Evolutionary conservation across 2,888 invertebrate species (phyloP).

Genomic region (Orthosia incerta): DNA sequence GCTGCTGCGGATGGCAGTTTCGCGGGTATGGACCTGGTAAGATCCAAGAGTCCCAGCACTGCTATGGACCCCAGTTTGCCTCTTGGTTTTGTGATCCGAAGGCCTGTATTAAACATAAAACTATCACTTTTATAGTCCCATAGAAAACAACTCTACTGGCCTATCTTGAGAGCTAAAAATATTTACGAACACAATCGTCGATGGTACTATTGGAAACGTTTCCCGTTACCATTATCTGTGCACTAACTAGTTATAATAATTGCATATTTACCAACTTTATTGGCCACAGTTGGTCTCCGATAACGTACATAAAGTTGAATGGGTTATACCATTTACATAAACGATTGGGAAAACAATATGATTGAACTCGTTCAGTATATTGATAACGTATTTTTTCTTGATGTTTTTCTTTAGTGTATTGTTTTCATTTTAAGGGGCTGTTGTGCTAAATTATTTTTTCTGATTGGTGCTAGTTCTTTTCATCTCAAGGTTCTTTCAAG

Average conservation of each 20-base stretch:
- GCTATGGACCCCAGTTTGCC: too few relatives aligned
- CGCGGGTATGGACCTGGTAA: too few relatives aligned
- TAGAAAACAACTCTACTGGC: constrained; percentile 2
- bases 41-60: too few relatives aligned
- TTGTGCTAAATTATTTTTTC: background rate
- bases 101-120: background rate
- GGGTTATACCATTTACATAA: constrained; percentile 63
- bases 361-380: constrained; percentile 39
- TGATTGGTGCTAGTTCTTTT: background rate
- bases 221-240: constrained; percentile 53
- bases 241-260: constrained; percentile 62
- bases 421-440: background rate
- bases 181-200: constrained; percentile 46
- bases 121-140: constrained; percentile 17
- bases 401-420: background rate
- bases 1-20: too few relatives aligned
- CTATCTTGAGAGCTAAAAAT: constrained; percentile 38
- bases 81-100: too few relatives aligned
- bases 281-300: constrained; percentile 59
- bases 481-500: background rate
- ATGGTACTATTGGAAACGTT: constrained; percentile 35
- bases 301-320: constrained; percentile 65
- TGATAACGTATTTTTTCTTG: constrained; percentile 24
- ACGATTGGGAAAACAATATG: constrained; percentile 57
- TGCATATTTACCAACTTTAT: constrained; percentile 67